These are phyloP conservation scores for Chionodraco myersi DNA, from an alignment of 2,113 vertebrate species.

Conservation along the genomic window DNA sequence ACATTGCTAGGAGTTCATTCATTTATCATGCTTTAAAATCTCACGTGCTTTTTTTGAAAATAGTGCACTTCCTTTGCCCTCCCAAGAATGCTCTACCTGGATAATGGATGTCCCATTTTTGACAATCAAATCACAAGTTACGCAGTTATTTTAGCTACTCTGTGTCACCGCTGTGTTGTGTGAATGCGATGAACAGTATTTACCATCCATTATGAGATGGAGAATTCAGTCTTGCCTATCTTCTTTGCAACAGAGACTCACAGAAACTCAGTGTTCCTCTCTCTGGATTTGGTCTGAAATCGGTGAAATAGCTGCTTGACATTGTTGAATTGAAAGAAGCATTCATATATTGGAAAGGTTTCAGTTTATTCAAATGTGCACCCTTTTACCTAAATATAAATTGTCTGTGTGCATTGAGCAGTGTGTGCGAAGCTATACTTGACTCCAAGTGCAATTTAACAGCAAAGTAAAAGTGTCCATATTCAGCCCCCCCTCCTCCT, in stretches of 20 bases:
- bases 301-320: conserved; percentile 63
- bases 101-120: conserved; percentile 47
- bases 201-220: conserved; percentile 67
- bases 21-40: conserved; percentile 26
- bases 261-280: conserved; percentile 27
- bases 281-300: conserved; percentile 57
- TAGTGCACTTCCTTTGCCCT: not conserved
- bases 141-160: conserved; percentile 56
- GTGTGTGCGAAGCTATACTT: conserved; percentile 18
- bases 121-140: conserved; percentile 50
- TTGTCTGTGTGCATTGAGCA: conserved; percentile 15
- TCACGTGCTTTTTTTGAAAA: conserved; percentile 14
- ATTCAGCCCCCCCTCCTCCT: conserved; percentile 15
- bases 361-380: not conserved
- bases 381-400: conserved; percentile 1
- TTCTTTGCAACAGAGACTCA: conserved; percentile 38
- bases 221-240: conserved; percentile 39
- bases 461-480: conserved; percentile 40
- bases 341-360: conserved; percentile 9
- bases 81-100: conserved; percentile 22
- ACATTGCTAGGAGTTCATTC: conserved; percentile 4
- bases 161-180: conserved; percentile 39
- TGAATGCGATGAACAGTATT: conserved; percentile 67
- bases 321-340: conserved; percentile 8
- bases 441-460: conserved; percentile 6